Evolutionary conservation across 2,888 invertebrate species (phyloP).

Genomic region (Sinotaia quadrata): DNA sequence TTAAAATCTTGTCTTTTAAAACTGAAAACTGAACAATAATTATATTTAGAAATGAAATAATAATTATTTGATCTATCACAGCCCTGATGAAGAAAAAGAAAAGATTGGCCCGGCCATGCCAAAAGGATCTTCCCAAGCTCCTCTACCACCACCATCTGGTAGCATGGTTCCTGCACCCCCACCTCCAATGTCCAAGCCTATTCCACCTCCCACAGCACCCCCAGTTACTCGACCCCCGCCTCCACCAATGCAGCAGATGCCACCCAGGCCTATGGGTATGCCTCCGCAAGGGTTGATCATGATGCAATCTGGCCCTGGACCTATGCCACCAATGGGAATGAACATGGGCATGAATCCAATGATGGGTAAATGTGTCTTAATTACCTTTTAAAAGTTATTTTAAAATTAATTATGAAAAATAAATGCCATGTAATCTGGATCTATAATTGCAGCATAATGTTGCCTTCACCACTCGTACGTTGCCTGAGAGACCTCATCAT

Average conservation of each 20-base stretch:
- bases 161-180: conserved; percentile 54
- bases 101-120: conserved; percentile 88
- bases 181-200: conserved; percentile 43
- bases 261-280: conserved; percentile 59
- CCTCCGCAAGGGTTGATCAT: conserved; percentile 36
- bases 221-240: conserved; percentile 45
- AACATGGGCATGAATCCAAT: conserved; percentile 24
- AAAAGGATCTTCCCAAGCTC: conserved; percentile 46
- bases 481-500: too few relatives aligned
- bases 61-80: conserved; percentile 39
- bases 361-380: conserved; percentile 20
- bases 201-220: conserved; percentile 43
- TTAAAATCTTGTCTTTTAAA: too few relatives aligned
- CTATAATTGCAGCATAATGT: too few relatives aligned
- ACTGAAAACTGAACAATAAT: too few relatives aligned
- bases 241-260: conserved; percentile 59
- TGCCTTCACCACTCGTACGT: too few relatives aligned
- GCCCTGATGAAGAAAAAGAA: conserved; percentile 94
- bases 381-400: too few relatives aligned
- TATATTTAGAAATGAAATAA: too few relatives aligned
- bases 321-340: conserved; percentile 33
- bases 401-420: too few relatives aligned
- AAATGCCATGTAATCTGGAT: too few relatives aligned
- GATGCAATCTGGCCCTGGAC: conserved; percentile 33
- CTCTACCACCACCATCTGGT: conserved; percentile 45